phyloP scores from a whole-genome alignment of 2,113 vertebrate species.

The Aythya baeri region DNA sequence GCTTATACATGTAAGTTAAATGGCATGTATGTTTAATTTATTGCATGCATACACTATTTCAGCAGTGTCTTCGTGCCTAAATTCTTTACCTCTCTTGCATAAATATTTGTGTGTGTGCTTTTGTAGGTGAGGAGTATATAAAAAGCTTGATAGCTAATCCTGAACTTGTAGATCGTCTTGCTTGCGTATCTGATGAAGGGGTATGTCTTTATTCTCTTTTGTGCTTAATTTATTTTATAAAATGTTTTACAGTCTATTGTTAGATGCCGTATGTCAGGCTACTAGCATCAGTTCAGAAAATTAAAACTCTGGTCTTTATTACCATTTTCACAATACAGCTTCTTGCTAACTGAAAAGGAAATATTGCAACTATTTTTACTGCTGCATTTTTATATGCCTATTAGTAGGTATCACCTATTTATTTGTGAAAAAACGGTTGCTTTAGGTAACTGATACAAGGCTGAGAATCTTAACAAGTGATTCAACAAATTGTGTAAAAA shows the following conservation, averaged over 20 bases:
- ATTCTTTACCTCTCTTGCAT: neutral
- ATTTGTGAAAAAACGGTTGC: neutral
- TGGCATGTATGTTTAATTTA: neutral
- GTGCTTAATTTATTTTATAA: neutral
- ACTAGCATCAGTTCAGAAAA: neutral
- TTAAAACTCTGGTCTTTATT: neutral
- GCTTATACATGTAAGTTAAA: slow-evolving; percentile 88
- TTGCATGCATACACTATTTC: neutral
- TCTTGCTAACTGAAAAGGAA: neutral
- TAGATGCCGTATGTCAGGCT: neutral
- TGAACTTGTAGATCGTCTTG: slow-evolving; percentile 94
- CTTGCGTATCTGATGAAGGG: slow-evolving; percentile 88
- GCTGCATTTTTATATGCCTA: neutral
- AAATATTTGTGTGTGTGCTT: slow-evolving; percentile 8
- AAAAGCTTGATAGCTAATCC: slow-evolving; percentile 92
- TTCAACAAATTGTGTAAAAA: neutral
- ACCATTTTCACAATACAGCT: neutral
- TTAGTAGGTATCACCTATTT: neutral
- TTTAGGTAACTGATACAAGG: neutral
- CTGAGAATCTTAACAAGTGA: neutral
- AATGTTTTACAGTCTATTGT: neutral
- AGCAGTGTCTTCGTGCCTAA: neutral
- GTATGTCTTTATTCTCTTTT: slow-evolving; percentile 72
- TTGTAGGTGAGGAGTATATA: slow-evolving; percentile 94
- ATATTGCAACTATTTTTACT: neutral